phyloP scores from a whole-genome alignment of 2,888 invertebrate genomes.

The Stenodera caucasica region DNA sequence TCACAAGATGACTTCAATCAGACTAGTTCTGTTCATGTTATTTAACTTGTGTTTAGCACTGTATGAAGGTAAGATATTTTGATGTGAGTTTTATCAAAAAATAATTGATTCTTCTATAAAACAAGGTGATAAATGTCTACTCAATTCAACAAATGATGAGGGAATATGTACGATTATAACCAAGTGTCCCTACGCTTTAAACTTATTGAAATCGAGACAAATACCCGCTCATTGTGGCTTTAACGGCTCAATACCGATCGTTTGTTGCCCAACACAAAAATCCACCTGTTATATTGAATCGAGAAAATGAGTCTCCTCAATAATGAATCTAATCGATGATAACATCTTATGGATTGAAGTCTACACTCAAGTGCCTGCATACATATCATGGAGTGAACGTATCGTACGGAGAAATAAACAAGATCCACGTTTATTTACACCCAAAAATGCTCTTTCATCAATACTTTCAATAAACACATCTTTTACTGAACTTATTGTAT shows the following conservation, averaged over 20 bases:
- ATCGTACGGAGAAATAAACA: constrained; percentile 51
- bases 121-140: not conserved
- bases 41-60: not conserved
- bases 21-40: not conserved
- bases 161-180: not conserved
- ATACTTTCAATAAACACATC: no score
- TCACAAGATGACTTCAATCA: not conserved
- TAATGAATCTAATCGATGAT: no score
- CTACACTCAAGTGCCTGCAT: constrained; percentile 57
- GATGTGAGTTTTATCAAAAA: not conserved
- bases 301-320: constrained; percentile 20
- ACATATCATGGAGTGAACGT: constrained; percentile 58
- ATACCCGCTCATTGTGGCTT: not conserved
- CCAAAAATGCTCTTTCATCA: no score
- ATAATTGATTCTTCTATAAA: not conserved
- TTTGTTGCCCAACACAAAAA: not conserved
- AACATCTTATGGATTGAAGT: constrained; percentile 55
- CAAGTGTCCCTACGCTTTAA: not conserved
- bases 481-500: no score
- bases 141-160: not conserved
- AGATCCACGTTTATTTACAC: no score
- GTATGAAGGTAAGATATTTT: not conserved
- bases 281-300: not conserved
- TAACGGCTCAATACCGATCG: not conserved
- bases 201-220: not conserved